Evolutionary conservation across 2,888 invertebrate genomes (phyloP), one percentile per base, ranked within the genome.

Genomic region (Sylvicola fuscatus): DNA sequence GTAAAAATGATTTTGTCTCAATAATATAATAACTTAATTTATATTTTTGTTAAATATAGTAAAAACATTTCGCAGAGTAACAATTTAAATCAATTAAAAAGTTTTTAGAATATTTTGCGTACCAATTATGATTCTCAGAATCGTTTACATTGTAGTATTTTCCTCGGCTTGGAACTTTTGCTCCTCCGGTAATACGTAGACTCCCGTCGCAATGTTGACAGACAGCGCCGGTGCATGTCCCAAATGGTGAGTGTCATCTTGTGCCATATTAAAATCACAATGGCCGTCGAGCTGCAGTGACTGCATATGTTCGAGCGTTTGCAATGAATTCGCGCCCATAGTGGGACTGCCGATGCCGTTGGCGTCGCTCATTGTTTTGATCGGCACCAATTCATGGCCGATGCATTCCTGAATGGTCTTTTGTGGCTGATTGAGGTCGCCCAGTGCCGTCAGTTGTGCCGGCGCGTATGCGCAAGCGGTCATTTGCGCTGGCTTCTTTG

Each of bases 161-260:
- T 61, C 61, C 49, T 64, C 65, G 28, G 58, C 56, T 44, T n/a
- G n/a, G n/a, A 61, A 53, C 49, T 67, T 66, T 28, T 66, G 65
- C 43, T 67, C 65, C 47, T 68, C 67, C 26, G 63, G 59, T 26
- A 68, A 49, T 3, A 67, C 67, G 40, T 68, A 68, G 2, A 68
- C 66, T 3, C 66, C 65, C 6, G 64, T 66, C 36, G 62, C 47
- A 14, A 57, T 54, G 21, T 49, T 46, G 2, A 13, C 33, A 13
- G 6, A 8, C 14, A 32, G 5, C 27, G 34, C 14, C 2, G 33
- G 30, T 13, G 33, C 30, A 8, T 35, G 36, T 39, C 45, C 43
- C 7, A 31, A 28, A 29, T 21, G 8, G 21, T 21, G 13, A 31
- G 3, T 43, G 34, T 45, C 43, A 37, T 41, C 44, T 38, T 44